Evolutionary conservation across 2,888 invertebrate genomes (phyloP).

Genomic region (Oeneis ivallda): DNA sequence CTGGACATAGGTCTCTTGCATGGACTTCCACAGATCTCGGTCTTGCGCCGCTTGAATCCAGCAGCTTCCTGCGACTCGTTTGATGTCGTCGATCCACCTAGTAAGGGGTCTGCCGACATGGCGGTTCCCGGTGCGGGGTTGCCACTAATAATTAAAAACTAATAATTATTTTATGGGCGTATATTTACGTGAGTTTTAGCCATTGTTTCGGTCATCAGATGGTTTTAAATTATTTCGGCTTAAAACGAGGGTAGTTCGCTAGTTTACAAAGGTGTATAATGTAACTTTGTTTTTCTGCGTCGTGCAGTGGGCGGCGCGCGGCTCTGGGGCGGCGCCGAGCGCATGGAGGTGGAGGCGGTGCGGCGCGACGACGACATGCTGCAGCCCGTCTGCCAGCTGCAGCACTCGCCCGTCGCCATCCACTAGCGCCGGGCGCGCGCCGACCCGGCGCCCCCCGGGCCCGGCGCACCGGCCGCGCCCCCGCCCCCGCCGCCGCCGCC

Average conservation of each 20-base stretch:
- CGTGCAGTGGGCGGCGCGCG: slow-evolving; percentile 57
- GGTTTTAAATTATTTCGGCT: slow-evolving; percentile 23
- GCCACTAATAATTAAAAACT: no score
- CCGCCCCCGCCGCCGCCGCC: slow-evolving; percentile 24
- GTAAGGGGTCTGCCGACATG: no score
- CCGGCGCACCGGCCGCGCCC: slow-evolving; percentile 16
- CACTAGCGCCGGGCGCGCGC: slow-evolving; percentile 74
- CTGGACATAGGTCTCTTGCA: no score
- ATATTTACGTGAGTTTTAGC: no score
- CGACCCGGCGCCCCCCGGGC: slow-evolving; percentile 26
- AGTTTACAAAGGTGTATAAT: slow-evolving; percentile 1
- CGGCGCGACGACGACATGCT: slow-evolving; percentile 85
- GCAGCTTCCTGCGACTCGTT: no score
- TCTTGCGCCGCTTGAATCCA: no score
- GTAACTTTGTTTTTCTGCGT: neutral
- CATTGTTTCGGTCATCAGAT: no score
- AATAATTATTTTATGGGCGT: no score
- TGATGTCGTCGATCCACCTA: no score
- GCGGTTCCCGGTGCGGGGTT: no score
- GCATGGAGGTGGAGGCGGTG: slow-evolving; percentile 83
- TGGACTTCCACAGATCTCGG: no score
- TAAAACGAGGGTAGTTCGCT: slow-evolving; percentile 2
- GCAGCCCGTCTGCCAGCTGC: slow-evolving; percentile 88
- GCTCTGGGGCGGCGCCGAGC: slow-evolving; percentile 84
- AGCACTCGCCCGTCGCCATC: slow-evolving; percentile 96